Base-by-base conservation (phyloP, 2,113 vertebrate species). In the Brachirus orientalis region DNA sequence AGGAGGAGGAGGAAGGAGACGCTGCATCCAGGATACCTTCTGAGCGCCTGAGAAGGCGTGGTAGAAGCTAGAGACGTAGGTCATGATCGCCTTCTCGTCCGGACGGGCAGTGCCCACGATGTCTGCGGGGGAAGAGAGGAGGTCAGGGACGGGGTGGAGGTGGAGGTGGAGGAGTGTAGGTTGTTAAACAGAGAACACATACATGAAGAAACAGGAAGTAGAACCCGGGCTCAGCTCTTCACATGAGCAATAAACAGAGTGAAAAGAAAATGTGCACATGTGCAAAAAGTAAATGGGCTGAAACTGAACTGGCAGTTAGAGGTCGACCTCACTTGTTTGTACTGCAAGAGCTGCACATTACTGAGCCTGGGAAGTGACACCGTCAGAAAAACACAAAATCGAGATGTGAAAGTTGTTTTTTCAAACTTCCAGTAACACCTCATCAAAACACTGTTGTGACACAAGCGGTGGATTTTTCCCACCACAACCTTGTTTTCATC, bases 1-100 rank as follows among this genome's bases (percentile, higher is more conserved):
- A 91, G 82, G 88, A 87, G 89, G 84, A 37, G 17, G 83, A 79
- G 85, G 65, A 51, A 46, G 56, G 38, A 81, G 88, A 85, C 84
- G 90, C 90, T 91, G 94, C 90, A 93, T 95, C 96, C 95, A 88
- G 5, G 94, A 95, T 99, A 99, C 98, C 97, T 99, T 99, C 95
- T 99, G 98, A 86, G 98, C 98, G 94, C 98, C 97, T 59, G 98
- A 99, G 95, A 99, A 99, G 94, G 98, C 97, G 76, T 99, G 98
- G 95, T 99, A 99, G 96, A 99, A 99, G 93, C 98, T 98, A 95
- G 98, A 99, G 91, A 99, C 97, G 75, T 99, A 99, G 92, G 98
- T 99, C 98, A 99, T 99, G 95, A 99, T 99, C 90, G 97, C 97
- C 88, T 99, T 99, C 92, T 99, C 97, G 76, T 99, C 98, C 8